Base-by-base conservation (phyloP, 2,888 invertebrate species). In the Miltochrista miniata region DNA sequence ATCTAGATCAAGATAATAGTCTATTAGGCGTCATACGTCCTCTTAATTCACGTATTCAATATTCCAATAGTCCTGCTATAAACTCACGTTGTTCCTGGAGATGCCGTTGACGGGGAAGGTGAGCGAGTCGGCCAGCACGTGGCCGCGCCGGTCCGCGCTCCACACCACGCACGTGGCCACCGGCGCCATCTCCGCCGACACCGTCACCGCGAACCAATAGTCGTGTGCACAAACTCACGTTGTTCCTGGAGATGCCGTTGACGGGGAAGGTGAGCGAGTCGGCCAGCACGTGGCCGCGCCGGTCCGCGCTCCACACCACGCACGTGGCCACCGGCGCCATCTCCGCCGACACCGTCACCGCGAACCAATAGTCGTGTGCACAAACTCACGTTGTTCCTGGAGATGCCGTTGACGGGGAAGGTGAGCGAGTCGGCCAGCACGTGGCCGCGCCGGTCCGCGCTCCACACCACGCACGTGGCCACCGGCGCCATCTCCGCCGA, bases 31-130 rank as follows among this genome's bases (percentile, higher is more conserved):
- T n/a, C n/a, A n/a, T n/a, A n/a, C n/a, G n/a, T n/a, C n/a, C n/a
- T n/a, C n/a, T n/a, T n/a, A n/a, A n/a, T n/a, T n/a, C n/a, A n/a
- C n/a, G n/a, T n/a, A n/a, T n/a, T n/a, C n/a, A n/a, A n/a, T n/a
- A n/a, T n/a, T n/a, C n/a, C n/a, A n/a, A n/a, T n/a, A n/a, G n/a
- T n/a, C n/a, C n/a, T n/a, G n/a, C n/a, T n/a, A n/a, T n/a, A n/a
- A n/a, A n/a, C 79, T 74, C 14, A 96, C 96, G 79, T 98, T 97
- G 81, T 99, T 98, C 54, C 97, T 88, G 1, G 98, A 96, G 64
- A 98, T 97, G 54, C 98, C 98, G 86, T 98, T 98, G 18, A 99
- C 98, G 0, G 98, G 98, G 92, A 98, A 98, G n/a, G 98, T 98
- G 51, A 99, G 92, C 51, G 97, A 96, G 89, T 99, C 99, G 0